phyloP scores from a whole-genome alignment of 2,888 invertebrate species.

The Cantharis rustica region DNA sequence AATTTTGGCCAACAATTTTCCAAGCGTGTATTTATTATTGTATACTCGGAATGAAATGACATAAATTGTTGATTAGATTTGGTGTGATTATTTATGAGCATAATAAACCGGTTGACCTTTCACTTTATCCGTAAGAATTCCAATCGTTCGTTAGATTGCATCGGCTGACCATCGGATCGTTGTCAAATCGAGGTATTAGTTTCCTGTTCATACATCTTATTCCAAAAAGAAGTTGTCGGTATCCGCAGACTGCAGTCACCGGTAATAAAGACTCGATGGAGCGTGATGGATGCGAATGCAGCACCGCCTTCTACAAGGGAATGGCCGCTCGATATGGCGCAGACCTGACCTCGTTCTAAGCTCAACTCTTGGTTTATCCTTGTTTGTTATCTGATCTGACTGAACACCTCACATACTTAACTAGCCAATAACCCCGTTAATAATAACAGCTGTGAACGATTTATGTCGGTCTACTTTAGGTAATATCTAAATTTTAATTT shows the following conservation, averaged over 20 bases:
- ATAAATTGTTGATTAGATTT: neutral
- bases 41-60: neutral
- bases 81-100: neutral
- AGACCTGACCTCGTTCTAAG: slow-evolving; percentile 42
- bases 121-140: slow-evolving; percentile 25
- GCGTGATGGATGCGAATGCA: slow-evolving; percentile 36
- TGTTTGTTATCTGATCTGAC: slow-evolving; percentile 23
- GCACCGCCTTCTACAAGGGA: slow-evolving; percentile 37
- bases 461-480: slow-evolving; percentile 28
- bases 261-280: slow-evolving; percentile 35
- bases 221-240: slow-evolving; percentile 29
- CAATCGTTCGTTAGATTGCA: slow-evolving; percentile 30
- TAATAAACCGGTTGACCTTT: slow-evolving; percentile 37
- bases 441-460: slow-evolving; percentile 38
- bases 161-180: slow-evolving; percentile 22
- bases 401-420: slow-evolving; percentile 34
- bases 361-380: slow-evolving; percentile 29
- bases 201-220: slow-evolving; percentile 35
- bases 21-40: neutral
- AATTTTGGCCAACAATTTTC: neutral
- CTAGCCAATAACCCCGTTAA: slow-evolving; percentile 41
- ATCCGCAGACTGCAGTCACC: slow-evolving; percentile 33
- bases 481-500: slow-evolving; percentile 13
- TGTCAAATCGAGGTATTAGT: slow-evolving; percentile 32
- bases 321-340: slow-evolving; percentile 43